phyloP scores from a whole-genome alignment of 2,113 vertebrate species.

The Thymallus thymallus region DNA sequence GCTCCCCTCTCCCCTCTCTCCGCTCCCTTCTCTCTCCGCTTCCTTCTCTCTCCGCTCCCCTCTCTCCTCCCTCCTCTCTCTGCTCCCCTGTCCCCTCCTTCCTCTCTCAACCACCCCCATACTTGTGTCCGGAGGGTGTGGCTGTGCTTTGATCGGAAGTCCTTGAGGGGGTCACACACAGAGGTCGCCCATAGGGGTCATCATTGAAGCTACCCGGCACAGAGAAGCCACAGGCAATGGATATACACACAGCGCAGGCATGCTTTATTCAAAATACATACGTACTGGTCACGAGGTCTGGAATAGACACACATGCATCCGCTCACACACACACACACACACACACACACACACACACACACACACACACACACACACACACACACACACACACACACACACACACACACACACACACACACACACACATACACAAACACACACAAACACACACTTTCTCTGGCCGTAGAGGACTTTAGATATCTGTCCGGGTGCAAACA shows the following conservation, averaged over 20 bases:
- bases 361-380: no score
- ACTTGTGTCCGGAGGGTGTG: constrained; percentile 40
- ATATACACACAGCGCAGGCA: neutral
- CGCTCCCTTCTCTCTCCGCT: no score
- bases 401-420: no score
- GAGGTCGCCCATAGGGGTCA: constrained; percentile 12
- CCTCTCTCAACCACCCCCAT: constrained; percentile 45
- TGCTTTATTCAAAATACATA: neutral
- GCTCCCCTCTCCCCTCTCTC: no score
- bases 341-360: no score
- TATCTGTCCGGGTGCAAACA: neutral
- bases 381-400: no score
- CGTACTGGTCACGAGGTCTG: neutral
- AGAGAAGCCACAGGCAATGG: constrained; percentile 9
- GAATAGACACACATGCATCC: neutral
- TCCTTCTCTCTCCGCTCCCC: no score
- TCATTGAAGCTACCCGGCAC: neutral
- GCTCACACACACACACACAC: neutral
- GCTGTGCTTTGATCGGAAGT: constrained; percentile 60
- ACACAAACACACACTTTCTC: neutral
- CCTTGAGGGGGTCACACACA: constrained; percentile 32
- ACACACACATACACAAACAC: no score
- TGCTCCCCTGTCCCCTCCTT: no score
- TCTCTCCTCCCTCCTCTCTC: no score
- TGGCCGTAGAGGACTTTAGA: neutral